Conservation (phyloP, 2,888 invertebrate species). For the Apodemia hepburni region DNA sequence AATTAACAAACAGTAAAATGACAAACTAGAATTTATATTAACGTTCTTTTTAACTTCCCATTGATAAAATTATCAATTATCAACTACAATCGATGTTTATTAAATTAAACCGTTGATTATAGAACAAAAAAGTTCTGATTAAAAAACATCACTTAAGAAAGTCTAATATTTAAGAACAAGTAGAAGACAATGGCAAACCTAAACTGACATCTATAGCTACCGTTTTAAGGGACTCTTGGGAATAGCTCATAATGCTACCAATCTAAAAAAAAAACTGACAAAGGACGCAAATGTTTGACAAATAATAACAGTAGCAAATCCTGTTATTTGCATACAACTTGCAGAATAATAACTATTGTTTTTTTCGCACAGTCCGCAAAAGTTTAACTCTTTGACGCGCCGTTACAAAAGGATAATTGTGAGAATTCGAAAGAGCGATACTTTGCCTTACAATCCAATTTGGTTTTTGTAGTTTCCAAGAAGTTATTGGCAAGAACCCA, state of each 20-base stretch:
- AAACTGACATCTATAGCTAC: constrained; percentile 6
- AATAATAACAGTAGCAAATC: constrained; percentile 67
- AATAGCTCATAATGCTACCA: constrained; percentile 41
- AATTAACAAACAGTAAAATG: no score
- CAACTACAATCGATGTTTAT: no score
- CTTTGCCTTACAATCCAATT: constrained; percentile 31
- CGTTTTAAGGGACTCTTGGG: constrained; percentile 10
- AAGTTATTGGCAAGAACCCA: constrained; percentile 34
- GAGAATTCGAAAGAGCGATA: constrained; percentile 5
- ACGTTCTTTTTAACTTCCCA: no score
- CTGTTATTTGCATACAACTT: constrained; percentile 76
- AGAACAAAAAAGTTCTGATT: no score
- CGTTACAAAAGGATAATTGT: constrained; percentile 44
- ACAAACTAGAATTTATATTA: no score
- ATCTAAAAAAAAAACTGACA: constrained; percentile 23
- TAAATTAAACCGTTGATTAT: no score
- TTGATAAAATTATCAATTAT: no score
- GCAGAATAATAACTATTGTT: constrained; percentile 54
- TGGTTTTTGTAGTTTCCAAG: constrained; percentile 26
- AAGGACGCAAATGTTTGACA: constrained; percentile 46
- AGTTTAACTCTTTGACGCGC: constrained; percentile 61
- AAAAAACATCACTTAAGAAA: no score
- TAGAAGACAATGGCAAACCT: not conserved
- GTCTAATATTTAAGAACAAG: no score
- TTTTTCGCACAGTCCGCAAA: constrained; percentile 45